Percentiles rank a stretch among this genome's conserved stretches.
phyloP scores from a whole-genome alignment of 1,140 invertebrate species.

The Acromyrmex echinatior region DNA sequence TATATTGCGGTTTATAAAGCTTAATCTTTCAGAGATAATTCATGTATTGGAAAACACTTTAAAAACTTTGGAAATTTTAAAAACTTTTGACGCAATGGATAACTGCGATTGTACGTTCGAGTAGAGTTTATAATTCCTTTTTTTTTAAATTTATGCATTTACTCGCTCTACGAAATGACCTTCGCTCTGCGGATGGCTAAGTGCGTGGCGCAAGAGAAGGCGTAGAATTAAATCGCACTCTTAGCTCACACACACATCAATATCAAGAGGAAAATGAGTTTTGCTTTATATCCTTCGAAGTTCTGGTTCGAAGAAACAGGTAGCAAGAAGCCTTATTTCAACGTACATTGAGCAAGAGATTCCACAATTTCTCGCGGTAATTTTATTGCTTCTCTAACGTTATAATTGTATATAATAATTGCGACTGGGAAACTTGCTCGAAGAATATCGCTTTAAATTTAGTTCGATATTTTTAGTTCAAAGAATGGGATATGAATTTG shows the following conservation, averaged over 20 bases:
- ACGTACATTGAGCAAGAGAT: not conserved
- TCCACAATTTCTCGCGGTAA: not conserved
- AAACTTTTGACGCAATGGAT: not conserved
- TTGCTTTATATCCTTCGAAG: not conserved
- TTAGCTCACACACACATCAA: not conserved
- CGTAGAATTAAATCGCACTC: not conserved
- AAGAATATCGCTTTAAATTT: not conserved
- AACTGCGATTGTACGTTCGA: not conserved
- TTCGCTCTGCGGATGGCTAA: not conserved
- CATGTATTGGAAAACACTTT: not conserved
- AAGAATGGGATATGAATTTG: not conserved
- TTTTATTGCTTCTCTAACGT: not conserved
- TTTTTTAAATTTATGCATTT: not conserved
- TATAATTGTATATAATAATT: not conserved
- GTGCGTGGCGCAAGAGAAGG: not conserved
- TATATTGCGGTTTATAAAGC: not conserved
- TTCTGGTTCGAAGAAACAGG: not conserved
- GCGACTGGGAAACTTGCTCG: not conserved
- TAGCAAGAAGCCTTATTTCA: not conserved
- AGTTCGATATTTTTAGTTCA: not conserved
- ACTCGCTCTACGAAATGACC: not conserved
- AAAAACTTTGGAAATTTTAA: not conserved
- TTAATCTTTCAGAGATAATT: not conserved
- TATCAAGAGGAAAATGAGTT: not conserved
- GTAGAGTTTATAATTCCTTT: not conserved